phyloP scores from a whole-genome alignment of 2,888 invertebrate species.

The Thyatira batis region DNA sequence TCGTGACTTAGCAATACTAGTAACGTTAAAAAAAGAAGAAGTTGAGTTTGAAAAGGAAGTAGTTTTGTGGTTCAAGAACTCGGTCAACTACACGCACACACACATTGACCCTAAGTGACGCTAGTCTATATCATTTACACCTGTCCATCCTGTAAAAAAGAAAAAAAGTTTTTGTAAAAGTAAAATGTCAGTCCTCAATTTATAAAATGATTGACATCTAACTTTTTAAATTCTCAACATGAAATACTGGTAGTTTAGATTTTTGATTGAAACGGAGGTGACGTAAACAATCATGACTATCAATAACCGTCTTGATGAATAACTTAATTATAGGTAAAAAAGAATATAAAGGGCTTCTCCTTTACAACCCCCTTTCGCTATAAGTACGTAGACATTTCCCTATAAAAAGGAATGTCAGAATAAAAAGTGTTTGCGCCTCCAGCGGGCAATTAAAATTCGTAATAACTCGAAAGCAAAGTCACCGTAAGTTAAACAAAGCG shows the following conservation, averaged over 20 bases:
- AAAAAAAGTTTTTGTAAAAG: too few species aligned
- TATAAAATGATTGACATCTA: neutral
- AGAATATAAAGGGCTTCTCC: neutral
- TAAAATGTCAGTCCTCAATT: neutral
- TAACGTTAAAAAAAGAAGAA: too few species aligned
- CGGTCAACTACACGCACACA: neutral
- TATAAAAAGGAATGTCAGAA: conserved; percentile 40
- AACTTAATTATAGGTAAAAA: neutral
- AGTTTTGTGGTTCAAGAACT: neutral
- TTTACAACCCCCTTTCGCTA: neutral
- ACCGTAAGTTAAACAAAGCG: conserved; percentile 73
- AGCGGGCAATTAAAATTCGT: conserved; percentile 71
- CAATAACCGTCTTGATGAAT: neutral
- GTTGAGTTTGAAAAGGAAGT: neutral
- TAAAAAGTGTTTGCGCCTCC: conserved; percentile 48
- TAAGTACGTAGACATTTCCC: conserved; percentile 9
- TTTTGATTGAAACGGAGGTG: neutral
- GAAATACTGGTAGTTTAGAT: neutral
- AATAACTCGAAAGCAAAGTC: conserved; percentile 71
- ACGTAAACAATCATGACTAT: neutral
- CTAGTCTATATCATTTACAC: neutral
- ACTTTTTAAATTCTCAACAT: neutral
- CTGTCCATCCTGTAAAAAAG: too few species aligned
- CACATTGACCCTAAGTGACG: neutral
- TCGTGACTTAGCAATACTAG: too few species aligned